Base-by-base conservation (phyloP, 1,140 invertebrate species). In the Batillaria attramentaria region DNA sequence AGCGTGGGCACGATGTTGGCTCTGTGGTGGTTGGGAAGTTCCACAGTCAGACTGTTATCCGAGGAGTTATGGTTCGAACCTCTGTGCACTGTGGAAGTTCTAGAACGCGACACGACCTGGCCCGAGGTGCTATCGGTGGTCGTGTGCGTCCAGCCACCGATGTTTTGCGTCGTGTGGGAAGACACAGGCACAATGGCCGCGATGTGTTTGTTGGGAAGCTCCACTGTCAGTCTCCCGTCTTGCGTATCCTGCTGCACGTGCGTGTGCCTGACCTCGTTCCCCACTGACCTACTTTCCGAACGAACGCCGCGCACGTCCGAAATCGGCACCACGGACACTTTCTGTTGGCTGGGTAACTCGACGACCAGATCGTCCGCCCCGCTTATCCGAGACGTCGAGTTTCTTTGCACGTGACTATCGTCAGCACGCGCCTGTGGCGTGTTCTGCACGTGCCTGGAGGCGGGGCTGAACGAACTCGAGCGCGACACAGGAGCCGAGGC, bases 191-290 rank as follows among this genome's bases (percentile, higher is more conserved):
- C 68, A 20, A 70, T 70, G 33, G 68, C 39, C 5, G 68, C 68
- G n/a, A 42, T 70, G 68, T 70, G 68, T 33, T 75, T 28, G 73
- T 65, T 75, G 54, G 57, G 68, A 4, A 70, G 68, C 2, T 39
- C 37, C 24, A 70, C 68, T 1, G 41, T 42, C 37, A 70, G 18
- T 3, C 39, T 42, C 8, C 35, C 68, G 42, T 39, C 39, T 18
- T 13, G 35, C 10, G 37, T 41, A 42, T 28, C n/a, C n/a, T n/a
- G n/a, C n/a, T n/a, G n/a, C n/a, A n/a, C 8, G 24, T 13, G 57
- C 6, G 6, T 60, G 57, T 6, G 57, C 24, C 24, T 6, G 20
- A 60, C 57, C 6, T 60, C n/a, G 57, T 10, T 24, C 20, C 31
- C 57, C 24, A n/a, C 57, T 60, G 57, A 60, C 24, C 57, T 8